phyloP scores from a whole-genome alignment of 2,797 vertebrate species.

The Pseudochaenichthys georgianus region DNA sequence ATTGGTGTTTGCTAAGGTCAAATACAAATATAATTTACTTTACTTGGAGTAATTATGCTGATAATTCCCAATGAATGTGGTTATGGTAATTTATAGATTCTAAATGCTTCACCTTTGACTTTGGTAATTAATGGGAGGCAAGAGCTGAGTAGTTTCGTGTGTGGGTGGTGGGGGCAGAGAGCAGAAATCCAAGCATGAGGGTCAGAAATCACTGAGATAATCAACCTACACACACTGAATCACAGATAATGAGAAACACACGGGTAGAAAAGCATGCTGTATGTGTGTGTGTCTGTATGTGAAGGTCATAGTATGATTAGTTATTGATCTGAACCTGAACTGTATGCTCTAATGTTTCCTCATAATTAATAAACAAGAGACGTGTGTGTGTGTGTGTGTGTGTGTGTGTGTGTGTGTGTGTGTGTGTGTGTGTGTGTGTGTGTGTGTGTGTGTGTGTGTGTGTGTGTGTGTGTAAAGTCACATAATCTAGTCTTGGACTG shows the following conservation, averaged over 20 bases:
- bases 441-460: too few relatives aligned
- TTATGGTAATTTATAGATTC: constrained; percentile 54
- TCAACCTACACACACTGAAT: constrained; percentile 14
- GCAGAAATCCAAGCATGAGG: constrained; percentile 14
- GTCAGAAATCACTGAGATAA: not conserved
- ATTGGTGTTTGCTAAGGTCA: not conserved
- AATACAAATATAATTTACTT: not conserved
- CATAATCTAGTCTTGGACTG: constrained; percentile 6
- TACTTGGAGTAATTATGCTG: constrained; percentile 50
- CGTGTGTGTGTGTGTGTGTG: not conserved
- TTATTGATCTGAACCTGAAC: constrained; percentile 67
- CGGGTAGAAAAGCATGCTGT: not conserved
- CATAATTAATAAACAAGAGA: constrained; percentile 58
- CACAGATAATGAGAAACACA: constrained; percentile 15
- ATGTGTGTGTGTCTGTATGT: constrained; percentile 25
- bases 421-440: too few relatives aligned
- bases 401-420: too few relatives aligned
- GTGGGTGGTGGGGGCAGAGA: constrained; percentile 10
- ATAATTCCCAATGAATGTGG: constrained; percentile 52
- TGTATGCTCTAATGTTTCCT: constrained; percentile 55
- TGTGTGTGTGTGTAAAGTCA: constrained; percentile 11
- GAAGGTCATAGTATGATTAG: constrained; percentile 72
- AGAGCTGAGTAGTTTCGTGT: constrained; percentile 13
- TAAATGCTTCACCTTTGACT: constrained; percentile 44
- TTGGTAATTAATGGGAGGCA: not conserved